Percentiles rank a stretch among this genome's conserved stretches.
Evolutionary conservation across 1,140 invertebrate genomes (phyloP).

Genomic region (Papilio glaucus): DNA sequence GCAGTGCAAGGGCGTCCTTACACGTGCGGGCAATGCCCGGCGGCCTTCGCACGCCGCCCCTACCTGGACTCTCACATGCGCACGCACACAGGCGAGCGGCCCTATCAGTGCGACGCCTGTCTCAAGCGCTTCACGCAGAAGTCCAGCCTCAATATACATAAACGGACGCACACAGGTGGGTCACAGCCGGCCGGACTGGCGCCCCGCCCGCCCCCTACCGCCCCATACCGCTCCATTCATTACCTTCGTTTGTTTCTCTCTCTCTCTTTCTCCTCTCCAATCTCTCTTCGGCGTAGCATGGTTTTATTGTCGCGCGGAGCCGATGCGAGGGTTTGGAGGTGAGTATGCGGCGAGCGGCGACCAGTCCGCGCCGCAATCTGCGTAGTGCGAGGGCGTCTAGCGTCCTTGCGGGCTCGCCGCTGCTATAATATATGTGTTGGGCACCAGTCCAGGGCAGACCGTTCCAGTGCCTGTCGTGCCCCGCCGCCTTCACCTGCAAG

Average conservation of each 20-base stretch:
- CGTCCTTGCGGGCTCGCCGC: constrained; percentile 71
- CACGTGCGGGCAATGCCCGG: constrained; percentile 88
- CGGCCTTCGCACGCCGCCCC: constrained; percentile 87
- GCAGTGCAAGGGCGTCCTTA: constrained; percentile 85
- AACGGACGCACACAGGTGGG: constrained; percentile 88
- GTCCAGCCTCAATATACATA: constrained; percentile 89
- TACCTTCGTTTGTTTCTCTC: constrained; percentile 44
- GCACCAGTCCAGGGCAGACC: constrained; percentile 85
- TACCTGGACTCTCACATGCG: constrained; percentile 89
- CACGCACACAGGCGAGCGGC: constrained; percentile 89
- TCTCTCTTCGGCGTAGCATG: constrained; percentile 43
- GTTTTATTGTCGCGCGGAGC: constrained; percentile 28
- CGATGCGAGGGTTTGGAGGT: constrained; percentile 66
- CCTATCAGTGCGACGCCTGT: constrained; percentile 89
- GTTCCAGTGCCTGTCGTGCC: constrained; percentile 89
- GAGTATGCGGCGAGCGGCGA: constrained; percentile 76
- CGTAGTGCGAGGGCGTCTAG: constrained; percentile 75
- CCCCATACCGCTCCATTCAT: constrained; percentile 50
- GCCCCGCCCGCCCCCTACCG: constrained; percentile 67
- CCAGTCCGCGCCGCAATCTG: constrained; percentile 77
- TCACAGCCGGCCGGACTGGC: constrained; percentile 76
- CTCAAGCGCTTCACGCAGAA: constrained; percentile 88
- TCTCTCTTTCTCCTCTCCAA: constrained; percentile 60
- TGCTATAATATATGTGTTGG: constrained; percentile 82
- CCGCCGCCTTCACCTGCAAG: constrained; percentile 88